A percentile compares a stretch with the other conserved stretches of the same genome.
These are phyloP conservation scores for Polia nebulosa DNA, from an alignment of 2,888 invertebrate species.

Conservation along the genomic window DNA sequence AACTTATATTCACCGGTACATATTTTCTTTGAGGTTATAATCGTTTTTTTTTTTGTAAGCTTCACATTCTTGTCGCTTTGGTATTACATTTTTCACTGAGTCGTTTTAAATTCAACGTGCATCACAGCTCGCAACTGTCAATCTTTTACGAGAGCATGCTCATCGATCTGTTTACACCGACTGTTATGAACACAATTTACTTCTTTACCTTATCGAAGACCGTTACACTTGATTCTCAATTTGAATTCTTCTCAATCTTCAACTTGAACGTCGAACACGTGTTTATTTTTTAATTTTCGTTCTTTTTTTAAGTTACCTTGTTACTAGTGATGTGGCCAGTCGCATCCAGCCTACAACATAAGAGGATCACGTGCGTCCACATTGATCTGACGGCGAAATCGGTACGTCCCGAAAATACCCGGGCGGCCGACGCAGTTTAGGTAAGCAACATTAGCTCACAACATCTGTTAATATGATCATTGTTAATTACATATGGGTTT, in stretches of 20 bases:
- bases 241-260: slow-evolving; percentile 46
- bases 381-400: slow-evolving; percentile 83
- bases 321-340: slow-evolving; percentile 63
- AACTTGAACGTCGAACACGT: slow-evolving; percentile 61
- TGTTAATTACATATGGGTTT: slow-evolving; percentile 91
- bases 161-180: slow-evolving; percentile 89
- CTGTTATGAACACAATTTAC: slow-evolving; percentile 78
- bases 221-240: slow-evolving; percentile 54
- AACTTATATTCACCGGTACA: slow-evolving; percentile 23
- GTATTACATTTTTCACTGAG: slow-evolving; percentile 39
- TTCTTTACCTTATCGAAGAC: slow-evolving; percentile 63
- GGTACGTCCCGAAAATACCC: slow-evolving; percentile 88
- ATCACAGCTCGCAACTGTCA: slow-evolving; percentile 59
- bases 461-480: slow-evolving; percentile 91
- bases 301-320: slow-evolving; percentile 66
- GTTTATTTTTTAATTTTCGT: slow-evolving; percentile 49
- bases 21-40: slow-evolving; percentile 6
- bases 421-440: slow-evolving; percentile 87
- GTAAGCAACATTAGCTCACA: slow-evolving; percentile 90
- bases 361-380: slow-evolving; percentile 80
- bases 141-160: slow-evolving; percentile 69
- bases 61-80: slow-evolving; percentile 19
- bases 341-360: slow-evolving; percentile 73
- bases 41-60: slow-evolving; percentile 1
- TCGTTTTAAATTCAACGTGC: slow-evolving; percentile 41